Evolutionary conservation across 2,797 vertebrate species (phyloP), one percentile per base, ranked within the genome.

Genomic region (Chromis chromis): DNA sequence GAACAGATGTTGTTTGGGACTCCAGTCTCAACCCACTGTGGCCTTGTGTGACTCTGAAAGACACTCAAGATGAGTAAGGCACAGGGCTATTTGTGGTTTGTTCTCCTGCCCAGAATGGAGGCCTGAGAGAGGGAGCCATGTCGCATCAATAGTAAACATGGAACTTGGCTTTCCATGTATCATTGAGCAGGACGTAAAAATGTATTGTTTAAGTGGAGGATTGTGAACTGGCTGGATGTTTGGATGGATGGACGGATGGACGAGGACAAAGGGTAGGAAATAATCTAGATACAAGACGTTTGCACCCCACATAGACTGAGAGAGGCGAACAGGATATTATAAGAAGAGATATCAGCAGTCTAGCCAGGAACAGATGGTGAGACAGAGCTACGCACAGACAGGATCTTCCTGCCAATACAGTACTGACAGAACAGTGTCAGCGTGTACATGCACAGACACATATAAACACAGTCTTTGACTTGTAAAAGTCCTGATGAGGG

Each of bases 321-420:
- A 69, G 61, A 81, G 76, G 82, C 12, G 21, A 84, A 84, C 88
- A 91, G 90, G 93, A 91, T 90, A 88, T 92, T 91, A 87, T 88
- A 83, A 86, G 86, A 86, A 84, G 65, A 86, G 89, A 85, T 89
- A 91, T 80, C 90, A 92, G 90, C 89, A 79, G 89, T 91, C 88
- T 88, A 78, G 86, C 89, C 86, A 85, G 84, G 91, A 94, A 88
- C 93, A 94, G 93, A 94, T 94, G 94, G 93, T 87, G 78, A 90
- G 88, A 90, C 87, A 54, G 80, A 89, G 89, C 87, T 81, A 83
- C 59, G 31, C 88, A 87, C 86, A 92, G 88, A 91, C 89, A 84
- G 81, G 73, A 74, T 90, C 85, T 80, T 91, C 75, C 87, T 93
- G 93, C 87, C 89, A 92, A 82, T 81, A 87, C 80, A 58, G 75